Conservation (phyloP, 2,888 invertebrate species). For the Cotesia congregata region DNA sequence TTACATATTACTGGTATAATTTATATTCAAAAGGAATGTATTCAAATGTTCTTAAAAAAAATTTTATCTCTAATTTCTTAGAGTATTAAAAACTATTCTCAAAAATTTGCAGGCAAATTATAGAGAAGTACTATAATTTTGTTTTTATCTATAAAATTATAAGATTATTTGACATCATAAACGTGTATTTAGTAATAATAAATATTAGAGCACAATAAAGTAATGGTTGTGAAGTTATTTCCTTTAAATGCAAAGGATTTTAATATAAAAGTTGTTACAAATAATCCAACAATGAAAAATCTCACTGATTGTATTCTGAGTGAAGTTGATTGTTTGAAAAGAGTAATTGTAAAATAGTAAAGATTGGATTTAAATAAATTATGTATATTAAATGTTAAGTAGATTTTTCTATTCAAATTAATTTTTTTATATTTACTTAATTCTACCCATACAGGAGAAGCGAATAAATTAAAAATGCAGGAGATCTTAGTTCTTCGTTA, state of each 20-base stretch:
- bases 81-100: not conserved
- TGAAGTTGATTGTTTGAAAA: not conserved
- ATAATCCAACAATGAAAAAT: not conserved
- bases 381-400: too few relatives aligned
- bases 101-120: not conserved
- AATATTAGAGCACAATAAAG: conserved; percentile 10
- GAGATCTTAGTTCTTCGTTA: too few relatives aligned
- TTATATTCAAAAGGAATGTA: too few relatives aligned
- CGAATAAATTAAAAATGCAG: too few relatives aligned
- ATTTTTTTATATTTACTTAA: too few relatives aligned
- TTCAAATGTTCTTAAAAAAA: too few relatives aligned
- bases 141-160: not conserved
- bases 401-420: too few relatives aligned
- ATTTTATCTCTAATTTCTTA: too few relatives aligned
- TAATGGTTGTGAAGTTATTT: not conserved
- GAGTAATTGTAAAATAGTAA: not conserved
- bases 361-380: not conserved
- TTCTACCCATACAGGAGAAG: too few relatives aligned
- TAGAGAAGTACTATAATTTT: not conserved
- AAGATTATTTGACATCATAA: not conserved
- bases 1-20: too few relatives aligned
- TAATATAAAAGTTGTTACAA: not conserved
- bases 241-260: not conserved
- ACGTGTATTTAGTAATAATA: not conserved
- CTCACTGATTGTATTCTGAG: not conserved